Base-by-base conservation (phyloP, 2,888 invertebrate genomes). In the Noctua pronuba region DNA sequence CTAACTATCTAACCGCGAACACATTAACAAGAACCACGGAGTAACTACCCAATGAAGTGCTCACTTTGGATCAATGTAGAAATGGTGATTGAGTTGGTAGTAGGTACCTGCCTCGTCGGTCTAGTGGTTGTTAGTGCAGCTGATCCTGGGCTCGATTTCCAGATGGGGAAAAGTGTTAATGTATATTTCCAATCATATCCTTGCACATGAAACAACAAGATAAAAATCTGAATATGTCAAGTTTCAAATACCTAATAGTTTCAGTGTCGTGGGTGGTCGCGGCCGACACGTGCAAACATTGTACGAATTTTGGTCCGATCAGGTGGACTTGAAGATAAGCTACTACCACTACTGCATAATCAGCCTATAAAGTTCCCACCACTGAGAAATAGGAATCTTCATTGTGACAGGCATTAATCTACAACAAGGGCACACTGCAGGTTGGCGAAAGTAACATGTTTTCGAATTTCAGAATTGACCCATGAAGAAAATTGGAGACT, bases 1-100 rank as follows among this genome's bases (percentile, higher is more conserved):
- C 64, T 68, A 85, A 75, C 82, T 82, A 64, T 72, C 76, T 69
- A 75, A 75, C 82, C 82, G 28, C 60, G 76, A 85, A 72, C 82
- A 65, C 85, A 83, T 82, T 85, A 82, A 68, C 82, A 38, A 75
- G 58, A 8, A 46, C 13, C 71, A 31, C 21, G 16, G 76, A 72
- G 18, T 49, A 60, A 35, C 2, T 64, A 60, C 49, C 5, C 21
- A 62, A 62, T 75, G 35, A 49, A 85, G 62, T 46, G 24, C 35
- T 28, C 2, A 31, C 16, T 28, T 21, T 21, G 18, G 16, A 44
- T 44, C 24, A 28, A 18, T 24, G 7, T 75, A 16, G 2, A 11
- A 46, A 75, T 46, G 3, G 11, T 0, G 44, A 73, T 21, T 1
- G 5, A 21, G 8, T 46, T 70, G 10, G 28, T 71, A 16, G 16